Evolutionary conservation across 2,888 invertebrate species (phyloP).

Genomic region (Ornithoptera priamus): DNA sequence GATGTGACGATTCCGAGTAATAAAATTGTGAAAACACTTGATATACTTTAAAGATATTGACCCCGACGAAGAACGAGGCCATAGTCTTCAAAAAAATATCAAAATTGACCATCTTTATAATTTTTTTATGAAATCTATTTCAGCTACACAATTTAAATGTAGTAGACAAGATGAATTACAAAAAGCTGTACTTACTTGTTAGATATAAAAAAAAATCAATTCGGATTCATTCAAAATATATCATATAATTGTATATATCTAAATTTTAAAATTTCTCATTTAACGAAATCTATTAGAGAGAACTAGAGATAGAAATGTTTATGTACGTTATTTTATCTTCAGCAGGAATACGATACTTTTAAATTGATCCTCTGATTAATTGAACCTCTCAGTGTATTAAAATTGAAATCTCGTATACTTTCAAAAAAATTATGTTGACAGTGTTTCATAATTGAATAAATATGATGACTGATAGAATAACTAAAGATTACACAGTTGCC

Average conservation of each 20-base stretch:
- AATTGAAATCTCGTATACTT: neutral
- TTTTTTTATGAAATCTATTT: no score
- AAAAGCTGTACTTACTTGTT: neutral
- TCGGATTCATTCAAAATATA: no score
- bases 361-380: no score
- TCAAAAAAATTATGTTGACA: neutral
- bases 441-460: neutral
- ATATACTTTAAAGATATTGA: constrained; percentile 17
- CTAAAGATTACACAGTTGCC: neutral
- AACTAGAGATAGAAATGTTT: no score
- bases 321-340: no score
- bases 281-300: no score
- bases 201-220: neutral
- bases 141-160: neutral
- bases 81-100: neutral
- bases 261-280: no score
- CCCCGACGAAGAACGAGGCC: constrained; percentile 6
- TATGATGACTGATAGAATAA: neutral
- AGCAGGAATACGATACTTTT: no score
- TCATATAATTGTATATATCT: no score
- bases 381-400: no score
- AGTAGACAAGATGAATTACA: neutral
- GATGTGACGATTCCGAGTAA: constrained; percentile 20
- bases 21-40: constrained; percentile 9
- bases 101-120: no score